Conservation (phyloP, 1,140 invertebrate genomes). For the Holcopasites calliopsidis region DNA sequence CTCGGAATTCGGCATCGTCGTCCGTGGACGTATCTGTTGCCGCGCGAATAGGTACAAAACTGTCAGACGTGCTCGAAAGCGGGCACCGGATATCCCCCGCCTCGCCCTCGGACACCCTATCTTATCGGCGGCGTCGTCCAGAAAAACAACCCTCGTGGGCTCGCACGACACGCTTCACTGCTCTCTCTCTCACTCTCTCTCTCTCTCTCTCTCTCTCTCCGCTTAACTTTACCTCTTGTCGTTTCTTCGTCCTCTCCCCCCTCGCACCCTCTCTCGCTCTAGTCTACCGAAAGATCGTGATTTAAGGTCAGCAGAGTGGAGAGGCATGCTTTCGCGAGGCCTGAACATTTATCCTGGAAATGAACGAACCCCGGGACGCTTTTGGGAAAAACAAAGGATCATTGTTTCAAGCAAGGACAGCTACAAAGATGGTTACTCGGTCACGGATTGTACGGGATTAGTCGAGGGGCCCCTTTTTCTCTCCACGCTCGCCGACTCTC, state of each 20-base stretch:
- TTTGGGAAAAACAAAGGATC: slow-evolving; percentile 53
- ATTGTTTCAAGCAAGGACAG: not conserved
- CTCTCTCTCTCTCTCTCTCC: not conserved
- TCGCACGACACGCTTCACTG: slow-evolving; percentile 29
- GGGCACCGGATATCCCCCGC: slow-evolving; percentile 52
- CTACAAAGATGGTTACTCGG: slow-evolving; percentile 14
- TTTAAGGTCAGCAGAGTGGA: slow-evolving; percentile 54
- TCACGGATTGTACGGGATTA: slow-evolving; percentile 48
- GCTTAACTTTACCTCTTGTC: too few relatives aligned
- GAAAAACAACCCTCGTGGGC: slow-evolving; percentile 52
- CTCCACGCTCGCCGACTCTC: not conserved
- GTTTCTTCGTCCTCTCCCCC: not conserved
- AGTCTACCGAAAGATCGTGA: slow-evolving; percentile 55
- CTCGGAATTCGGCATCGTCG: slow-evolving; percentile 33
- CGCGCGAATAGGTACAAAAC: slow-evolving; percentile 64
- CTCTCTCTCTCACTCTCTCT: too few relatives aligned
- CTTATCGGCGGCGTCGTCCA: slow-evolving; percentile 60
- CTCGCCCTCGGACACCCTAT: slow-evolving; percentile 49
- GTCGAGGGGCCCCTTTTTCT: not conserved
- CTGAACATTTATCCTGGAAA: slow-evolving; percentile 51
- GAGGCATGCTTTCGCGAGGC: slow-evolving; percentile 13
- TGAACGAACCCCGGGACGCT: slow-evolving; percentile 12
- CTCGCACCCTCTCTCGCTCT: not conserved
- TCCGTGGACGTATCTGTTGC: slow-evolving; percentile 52
- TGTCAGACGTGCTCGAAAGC: slow-evolving; percentile 57